Percentiles rank a stretch among this genome's conserved stretches.
phyloP scores from a whole-genome alignment of 2,113 vertebrate species.

The Ptilonorhynchus violaceus region DNA sequence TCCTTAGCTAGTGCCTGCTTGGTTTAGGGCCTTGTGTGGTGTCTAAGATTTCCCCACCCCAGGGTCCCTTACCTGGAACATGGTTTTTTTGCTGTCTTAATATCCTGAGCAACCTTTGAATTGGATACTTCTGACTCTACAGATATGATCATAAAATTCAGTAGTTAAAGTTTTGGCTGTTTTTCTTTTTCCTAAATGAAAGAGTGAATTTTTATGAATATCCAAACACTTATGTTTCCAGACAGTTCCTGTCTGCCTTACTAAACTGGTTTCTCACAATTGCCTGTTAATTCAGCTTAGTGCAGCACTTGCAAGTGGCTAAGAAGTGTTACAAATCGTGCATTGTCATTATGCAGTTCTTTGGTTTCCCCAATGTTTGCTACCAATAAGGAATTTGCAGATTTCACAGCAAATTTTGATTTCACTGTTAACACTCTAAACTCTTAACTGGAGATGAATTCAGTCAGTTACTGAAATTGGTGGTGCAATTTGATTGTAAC shows the following conservation, averaged over 20 bases:
- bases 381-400: not conserved
- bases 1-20: not conserved
- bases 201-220: not conserved
- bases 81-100: not conserved
- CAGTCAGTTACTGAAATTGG: not conserved
- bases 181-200: not conserved
- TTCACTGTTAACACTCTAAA: not conserved
- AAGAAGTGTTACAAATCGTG: not conserved
- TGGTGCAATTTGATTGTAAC: not conserved
- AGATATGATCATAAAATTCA: not conserved
- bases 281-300: not conserved
- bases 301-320: not conserved
- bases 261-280: not conserved
- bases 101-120: not conserved
- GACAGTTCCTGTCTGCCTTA: not conserved
- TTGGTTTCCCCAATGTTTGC: not conserved
- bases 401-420: not conserved
- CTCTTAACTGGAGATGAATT: not conserved
- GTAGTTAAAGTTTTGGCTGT: not conserved
- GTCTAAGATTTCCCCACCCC: not conserved
- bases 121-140: not conserved
- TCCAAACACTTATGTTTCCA: not conserved
- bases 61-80: not conserved
- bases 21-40: not conserved
- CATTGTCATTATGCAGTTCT: not conserved